Evolutionary conservation across 2,113 vertebrate genomes (phyloP).

Genomic region (Lates calcarifer): DNA sequence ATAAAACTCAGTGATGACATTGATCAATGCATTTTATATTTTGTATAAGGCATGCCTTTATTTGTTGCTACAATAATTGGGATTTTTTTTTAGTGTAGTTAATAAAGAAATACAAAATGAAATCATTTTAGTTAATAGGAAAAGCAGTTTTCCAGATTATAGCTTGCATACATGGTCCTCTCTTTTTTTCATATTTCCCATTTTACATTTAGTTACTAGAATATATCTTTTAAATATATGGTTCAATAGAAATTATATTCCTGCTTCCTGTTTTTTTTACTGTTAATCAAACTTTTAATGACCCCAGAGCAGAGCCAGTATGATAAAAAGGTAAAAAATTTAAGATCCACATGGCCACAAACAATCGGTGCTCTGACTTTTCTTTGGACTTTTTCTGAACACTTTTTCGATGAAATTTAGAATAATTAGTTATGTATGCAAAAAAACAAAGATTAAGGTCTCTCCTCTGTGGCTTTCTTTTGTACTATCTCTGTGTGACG

Average conservation of each 20-base stretch:
- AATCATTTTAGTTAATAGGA: not conserved
- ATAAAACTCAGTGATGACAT: not conserved
- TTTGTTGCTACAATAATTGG: not conserved
- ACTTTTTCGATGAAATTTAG: constrained; percentile 5
- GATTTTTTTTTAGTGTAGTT: not conserved
- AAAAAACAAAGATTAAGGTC: constrained; percentile 40
- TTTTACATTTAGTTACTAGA: not conserved
- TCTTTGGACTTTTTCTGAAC: not conserved
- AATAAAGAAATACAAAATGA: not conserved
- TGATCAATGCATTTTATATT: not conserved
- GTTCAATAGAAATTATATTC: not conserved
- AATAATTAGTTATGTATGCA: constrained; percentile 14
- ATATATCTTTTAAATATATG: not conserved
- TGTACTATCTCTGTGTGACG: constrained; percentile 61
- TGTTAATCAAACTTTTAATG: not conserved
- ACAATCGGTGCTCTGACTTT: not conserved
- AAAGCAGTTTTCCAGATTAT: not conserved
- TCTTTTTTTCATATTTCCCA: not conserved
- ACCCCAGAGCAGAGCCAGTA: not conserved
- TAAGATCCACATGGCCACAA: not conserved
- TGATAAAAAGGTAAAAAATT: constrained; percentile 3
- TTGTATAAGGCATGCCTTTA: not conserved
- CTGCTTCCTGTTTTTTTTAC: not conserved
- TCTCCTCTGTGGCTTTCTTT: constrained; percentile 46
- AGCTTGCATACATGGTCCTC: not conserved